Conservation (phyloP, 2,113 vertebrate genomes). For the Pteruthius melanotis region DNA sequence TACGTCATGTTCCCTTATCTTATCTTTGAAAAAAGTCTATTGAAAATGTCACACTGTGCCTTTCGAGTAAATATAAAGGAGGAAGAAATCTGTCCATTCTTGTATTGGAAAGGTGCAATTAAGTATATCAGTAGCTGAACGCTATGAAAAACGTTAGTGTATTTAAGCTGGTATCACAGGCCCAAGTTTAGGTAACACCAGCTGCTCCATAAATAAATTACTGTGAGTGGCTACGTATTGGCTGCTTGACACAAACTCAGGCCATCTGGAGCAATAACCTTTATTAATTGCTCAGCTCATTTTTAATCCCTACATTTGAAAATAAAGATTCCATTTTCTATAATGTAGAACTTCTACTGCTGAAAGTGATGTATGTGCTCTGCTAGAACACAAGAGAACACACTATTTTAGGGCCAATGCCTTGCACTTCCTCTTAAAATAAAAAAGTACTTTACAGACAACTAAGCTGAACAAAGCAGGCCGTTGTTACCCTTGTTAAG, state of each 20-base stretch:
- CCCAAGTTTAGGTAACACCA: background rate
- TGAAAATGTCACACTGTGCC: background rate
- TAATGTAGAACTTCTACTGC: background rate
- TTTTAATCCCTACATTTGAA: background rate
- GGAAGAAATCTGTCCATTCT: background rate
- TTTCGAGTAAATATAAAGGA: background rate
- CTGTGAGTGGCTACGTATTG: background rate
- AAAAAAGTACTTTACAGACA: background rate
- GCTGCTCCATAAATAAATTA: background rate
- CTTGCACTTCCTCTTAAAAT: background rate
- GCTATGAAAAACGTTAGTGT: background rate
- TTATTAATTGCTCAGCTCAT: background rate
- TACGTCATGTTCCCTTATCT: background rate
- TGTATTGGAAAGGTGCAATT: background rate
- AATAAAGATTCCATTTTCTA: background rate
- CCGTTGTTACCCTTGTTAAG: background rate
- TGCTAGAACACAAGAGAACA: no score
- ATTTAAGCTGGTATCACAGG: background rate
- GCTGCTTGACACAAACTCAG: background rate
- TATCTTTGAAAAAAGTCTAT: background rate
- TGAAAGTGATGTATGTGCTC: background rate
- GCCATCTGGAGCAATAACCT: background rate
- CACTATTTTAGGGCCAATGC: background rate
- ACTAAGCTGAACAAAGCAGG: background rate
- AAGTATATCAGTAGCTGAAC: background rate